Conservation (phyloP, 2,797 vertebrate genomes). For the Pterois miles region DNA sequence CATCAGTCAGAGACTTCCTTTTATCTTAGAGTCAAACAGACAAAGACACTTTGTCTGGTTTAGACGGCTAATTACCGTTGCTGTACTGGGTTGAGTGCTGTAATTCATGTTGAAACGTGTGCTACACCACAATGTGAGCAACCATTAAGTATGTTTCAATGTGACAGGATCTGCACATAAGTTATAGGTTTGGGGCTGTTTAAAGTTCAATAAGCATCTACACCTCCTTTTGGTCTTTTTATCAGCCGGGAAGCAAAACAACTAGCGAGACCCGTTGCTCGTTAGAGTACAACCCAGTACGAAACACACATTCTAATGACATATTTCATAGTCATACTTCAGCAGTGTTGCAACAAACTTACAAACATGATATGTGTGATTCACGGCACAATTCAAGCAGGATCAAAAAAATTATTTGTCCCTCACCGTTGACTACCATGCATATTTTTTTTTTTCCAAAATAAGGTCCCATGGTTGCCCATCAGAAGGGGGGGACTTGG, state of each 20-base stretch:
- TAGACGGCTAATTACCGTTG: slow-evolving; percentile 12
- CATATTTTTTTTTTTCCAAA: background rate
- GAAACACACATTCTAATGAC: too few species aligned
- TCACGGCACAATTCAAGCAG: background rate
- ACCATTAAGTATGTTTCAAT: background rate
- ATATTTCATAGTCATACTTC: too few species aligned
- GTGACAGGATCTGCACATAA: background rate
- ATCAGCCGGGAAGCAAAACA: background rate
- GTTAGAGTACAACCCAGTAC: background rate
- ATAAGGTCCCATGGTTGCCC: background rate
- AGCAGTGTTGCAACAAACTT: background rate
- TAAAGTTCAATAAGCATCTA: background rate
- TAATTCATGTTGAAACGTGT: background rate
- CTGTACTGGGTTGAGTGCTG: slow-evolving; percentile 5
- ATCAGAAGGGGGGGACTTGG: background rate
- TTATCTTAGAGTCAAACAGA: slow-evolving; percentile 31
- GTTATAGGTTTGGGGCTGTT: background rate
- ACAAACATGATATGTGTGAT: background rate
- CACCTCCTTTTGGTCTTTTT: background rate
- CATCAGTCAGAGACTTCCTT: slow-evolving; percentile 10
- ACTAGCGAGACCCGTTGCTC: background rate
- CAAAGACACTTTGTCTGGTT: slow-evolving; percentile 17
- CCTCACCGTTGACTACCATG: background rate
- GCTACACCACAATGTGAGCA: background rate
- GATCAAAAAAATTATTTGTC: background rate